Evolutionary conservation across 2,113 vertebrate genomes (phyloP).

Genomic region (Girardinichthys multiradiatus): DNA sequence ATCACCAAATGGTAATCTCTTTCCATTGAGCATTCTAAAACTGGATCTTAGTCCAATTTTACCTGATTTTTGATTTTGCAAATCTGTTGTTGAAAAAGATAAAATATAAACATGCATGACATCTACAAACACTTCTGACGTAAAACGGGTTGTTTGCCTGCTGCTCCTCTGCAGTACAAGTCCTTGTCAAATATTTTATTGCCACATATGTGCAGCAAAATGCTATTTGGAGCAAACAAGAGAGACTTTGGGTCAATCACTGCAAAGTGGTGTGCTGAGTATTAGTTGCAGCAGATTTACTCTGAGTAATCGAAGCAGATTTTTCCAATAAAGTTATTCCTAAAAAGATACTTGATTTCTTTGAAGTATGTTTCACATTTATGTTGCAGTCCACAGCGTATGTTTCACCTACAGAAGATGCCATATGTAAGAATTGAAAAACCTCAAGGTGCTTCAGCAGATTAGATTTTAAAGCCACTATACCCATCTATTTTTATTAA

Average conservation of each 20-base stretch:
- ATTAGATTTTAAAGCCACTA: neutral
- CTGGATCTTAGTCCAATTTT: neutral
- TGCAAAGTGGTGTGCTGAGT: conserved; percentile 18
- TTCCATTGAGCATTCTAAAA: conserved; percentile 1
- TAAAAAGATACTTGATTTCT: neutral
- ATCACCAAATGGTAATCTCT: conserved; percentile 28
- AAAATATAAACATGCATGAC: neutral
- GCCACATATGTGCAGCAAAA: conserved; percentile 29
- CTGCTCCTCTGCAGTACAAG: conserved; percentile 21
- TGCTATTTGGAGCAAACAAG: conserved; percentile 30
- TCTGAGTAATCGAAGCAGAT: neutral
- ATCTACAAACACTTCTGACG: neutral
- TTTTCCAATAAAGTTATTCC: neutral
- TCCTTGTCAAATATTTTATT: conserved; percentile 50
- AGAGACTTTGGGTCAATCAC: conserved; percentile 29
- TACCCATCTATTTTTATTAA: neutral
- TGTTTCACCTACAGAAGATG: neutral
- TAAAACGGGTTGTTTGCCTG: conserved; percentile 19
- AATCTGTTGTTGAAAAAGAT: neutral
- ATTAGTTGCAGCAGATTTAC: conserved; percentile 13
- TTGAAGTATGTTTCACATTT: neutral
- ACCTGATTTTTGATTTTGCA: neutral
- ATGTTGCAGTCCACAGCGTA: neutral
- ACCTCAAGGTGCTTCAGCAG: no score
- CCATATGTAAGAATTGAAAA: neutral